Conservation (phyloP, 2,888 invertebrate species). For the Notodonta ziczac region DNA sequence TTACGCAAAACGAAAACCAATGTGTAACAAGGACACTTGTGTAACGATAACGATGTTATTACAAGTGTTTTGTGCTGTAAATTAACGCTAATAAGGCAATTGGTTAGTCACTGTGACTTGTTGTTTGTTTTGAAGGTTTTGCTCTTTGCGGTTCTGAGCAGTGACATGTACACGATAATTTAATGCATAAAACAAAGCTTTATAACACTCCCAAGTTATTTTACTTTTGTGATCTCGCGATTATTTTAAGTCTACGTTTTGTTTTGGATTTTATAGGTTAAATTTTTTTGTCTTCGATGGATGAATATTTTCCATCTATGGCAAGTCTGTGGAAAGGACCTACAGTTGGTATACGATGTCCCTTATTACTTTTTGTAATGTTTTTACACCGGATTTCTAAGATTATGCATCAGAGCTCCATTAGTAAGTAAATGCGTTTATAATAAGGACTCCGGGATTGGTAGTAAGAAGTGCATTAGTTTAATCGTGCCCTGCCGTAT, state of each 20-base stretch:
- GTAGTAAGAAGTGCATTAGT: slow-evolving; percentile 69
- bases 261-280: too few relatives aligned
- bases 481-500: slow-evolving; percentile 57
- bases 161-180: neutral
- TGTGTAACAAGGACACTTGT: slow-evolving; percentile 59
- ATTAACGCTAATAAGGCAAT: slow-evolving; percentile 8
- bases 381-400: slow-evolving; percentile 6
- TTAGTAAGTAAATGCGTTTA: slow-evolving; percentile 67
- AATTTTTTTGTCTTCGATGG: too few relatives aligned
- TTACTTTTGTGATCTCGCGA: too few relatives aligned
- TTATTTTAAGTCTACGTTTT: too few relatives aligned
- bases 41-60: slow-evolving; percentile 17
- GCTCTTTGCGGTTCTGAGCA: neutral
- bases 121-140: slow-evolving; percentile 15
- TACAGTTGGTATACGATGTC: neutral
- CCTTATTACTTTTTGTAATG: neutral
- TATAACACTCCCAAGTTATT: too few relatives aligned
- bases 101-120: slow-evolving; percentile 5
- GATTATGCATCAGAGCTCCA: slow-evolving; percentile 48
- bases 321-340: too few relatives aligned
- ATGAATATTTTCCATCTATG: too few relatives aligned
- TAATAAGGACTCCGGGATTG: slow-evolving; percentile 61
- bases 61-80: slow-evolving; percentile 4
- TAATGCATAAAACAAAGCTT: too few relatives aligned
- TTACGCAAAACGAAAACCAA: slow-evolving; percentile 49